These are phyloP conservation scores for Zelostemma sp. DNA, from an alignment of 1,140 invertebrate species.

Conservation along the genomic window DNA sequence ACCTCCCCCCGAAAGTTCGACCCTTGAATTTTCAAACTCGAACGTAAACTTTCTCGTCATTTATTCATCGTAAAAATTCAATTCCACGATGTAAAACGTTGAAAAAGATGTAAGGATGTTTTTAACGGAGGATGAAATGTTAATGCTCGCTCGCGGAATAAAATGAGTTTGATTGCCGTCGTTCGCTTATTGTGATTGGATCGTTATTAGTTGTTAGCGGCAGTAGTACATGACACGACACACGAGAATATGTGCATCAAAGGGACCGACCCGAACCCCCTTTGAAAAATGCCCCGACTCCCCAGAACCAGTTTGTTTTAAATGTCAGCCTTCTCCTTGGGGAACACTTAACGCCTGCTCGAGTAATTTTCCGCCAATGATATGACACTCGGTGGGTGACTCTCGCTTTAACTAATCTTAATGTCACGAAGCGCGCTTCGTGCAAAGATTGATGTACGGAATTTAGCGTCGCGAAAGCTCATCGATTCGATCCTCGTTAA, in stretches of 20 bases:
- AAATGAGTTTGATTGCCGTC: neutral
- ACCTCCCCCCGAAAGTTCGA: no score
- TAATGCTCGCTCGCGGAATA: neutral
- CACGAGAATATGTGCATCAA: neutral
- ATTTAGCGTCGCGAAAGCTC: no score
- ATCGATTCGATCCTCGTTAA: no score
- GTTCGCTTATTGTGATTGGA: neutral
- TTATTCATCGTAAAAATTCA: neutral
- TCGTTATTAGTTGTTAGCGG: neutral
- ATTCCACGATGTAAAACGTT: neutral
- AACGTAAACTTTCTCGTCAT: no score
- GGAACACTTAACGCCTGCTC: conserved; percentile 1
- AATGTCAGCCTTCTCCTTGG: neutral
- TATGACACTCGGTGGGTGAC: neutral
- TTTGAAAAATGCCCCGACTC: neutral
- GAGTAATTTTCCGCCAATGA: conserved; percentile 8
- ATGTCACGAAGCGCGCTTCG: neutral
- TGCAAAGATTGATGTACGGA: neutral
- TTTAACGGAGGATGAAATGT: neutral
- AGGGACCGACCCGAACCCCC: neutral
- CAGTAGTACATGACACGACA: neutral
- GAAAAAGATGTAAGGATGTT: neutral
- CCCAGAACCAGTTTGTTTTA: conserved; percentile 1
- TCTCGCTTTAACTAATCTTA: conserved; percentile 6
- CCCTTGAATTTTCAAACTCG: no score